Conservation (phyloP, 2,113 vertebrate genomes). For the Microtus oregoni region DNA sequence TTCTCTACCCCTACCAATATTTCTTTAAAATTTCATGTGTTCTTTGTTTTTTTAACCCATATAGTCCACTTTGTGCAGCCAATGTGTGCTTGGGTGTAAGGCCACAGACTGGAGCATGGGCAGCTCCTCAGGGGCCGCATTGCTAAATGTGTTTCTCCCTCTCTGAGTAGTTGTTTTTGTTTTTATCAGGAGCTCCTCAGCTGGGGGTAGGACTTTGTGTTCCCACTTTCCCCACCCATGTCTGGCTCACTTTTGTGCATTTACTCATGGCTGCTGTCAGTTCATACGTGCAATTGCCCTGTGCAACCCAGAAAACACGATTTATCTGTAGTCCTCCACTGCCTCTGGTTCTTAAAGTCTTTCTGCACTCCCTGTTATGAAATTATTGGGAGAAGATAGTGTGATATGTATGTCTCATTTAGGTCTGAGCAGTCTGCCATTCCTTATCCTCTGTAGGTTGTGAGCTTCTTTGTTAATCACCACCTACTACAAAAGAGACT, state of each 20-base stretch:
- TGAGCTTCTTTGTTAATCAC: not conserved
- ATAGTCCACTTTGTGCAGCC: not conserved
- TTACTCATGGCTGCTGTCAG: too few species aligned
- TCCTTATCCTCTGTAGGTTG: not conserved
- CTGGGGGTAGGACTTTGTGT: not conserved
- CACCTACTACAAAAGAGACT: not conserved
- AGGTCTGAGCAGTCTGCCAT: not conserved
- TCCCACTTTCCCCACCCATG: not conserved
- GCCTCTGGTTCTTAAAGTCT: not conserved
- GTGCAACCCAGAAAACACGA: not conserved
- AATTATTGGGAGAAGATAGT: not conserved
- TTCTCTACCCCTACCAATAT: not conserved
- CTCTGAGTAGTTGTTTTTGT: accelerated
- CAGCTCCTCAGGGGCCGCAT: not conserved
- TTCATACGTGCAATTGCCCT: too few species aligned
- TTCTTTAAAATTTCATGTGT: not conserved
- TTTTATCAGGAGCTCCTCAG: not conserved
- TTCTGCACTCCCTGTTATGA: not conserved
- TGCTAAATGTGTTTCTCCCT: not conserved
- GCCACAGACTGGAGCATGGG: too few species aligned
- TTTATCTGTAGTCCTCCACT: not conserved
- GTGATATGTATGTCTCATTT: not conserved
- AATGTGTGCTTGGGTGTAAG: not conserved
- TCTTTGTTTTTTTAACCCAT: not conserved
- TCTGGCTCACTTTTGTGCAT: not conserved